Base-by-base conservation (phyloP, 2,113 vertebrate genomes). In the Lutjanus erythropterus region DNA sequence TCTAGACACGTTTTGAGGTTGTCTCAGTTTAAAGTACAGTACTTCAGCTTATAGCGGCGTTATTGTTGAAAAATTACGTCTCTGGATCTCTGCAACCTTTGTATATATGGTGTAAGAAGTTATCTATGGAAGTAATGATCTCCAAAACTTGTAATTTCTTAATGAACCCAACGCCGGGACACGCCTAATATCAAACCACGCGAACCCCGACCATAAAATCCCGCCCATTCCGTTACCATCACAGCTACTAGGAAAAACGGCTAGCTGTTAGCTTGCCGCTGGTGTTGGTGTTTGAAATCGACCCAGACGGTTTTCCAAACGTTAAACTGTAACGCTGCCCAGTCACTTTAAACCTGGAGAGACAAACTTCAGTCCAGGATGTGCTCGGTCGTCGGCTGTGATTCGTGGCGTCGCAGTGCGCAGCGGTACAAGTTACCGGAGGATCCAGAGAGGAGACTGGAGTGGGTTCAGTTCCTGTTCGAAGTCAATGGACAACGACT, bases 401-500 rank as follows among this genome's bases (percentile, higher is more conserved):
- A 66, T 3, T 81, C 78, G 11, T 19, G 11, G 23, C 64, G 64
- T 61, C 76, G 55, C 27, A 8, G 6, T 16, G 71, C 47, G 9
- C 44, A 46, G 0, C 55, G 75, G 11, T 85, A 78, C 33, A 78
- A 35, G 70, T 52, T 85, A 75, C 86, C 86, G 9, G 78, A 78
- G 44, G 74, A 87, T 10, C 69, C 86, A 0, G 81, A 85, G 60
- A 67, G 1, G 64, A 77, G 87, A 1, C 80, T 82, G 18, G 59
- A 78, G 25, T 88, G 86, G 86, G 68, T 88, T 2, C 76, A 83
- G 80, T 88, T 86, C 41, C 25, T 91, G 0, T 42, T 86, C 0
- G 18, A 19, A 35, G 72, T 58, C 10, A 86, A 86, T 8, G 29
- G 11, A 0, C 80, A 86, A 1, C 44, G 46, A 1, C 41, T 83